These are phyloP conservation scores for Oncorhynchus gorbuscha DNA, from an alignment of 2,113 vertebrate species.

Conservation along the genomic window DNA sequence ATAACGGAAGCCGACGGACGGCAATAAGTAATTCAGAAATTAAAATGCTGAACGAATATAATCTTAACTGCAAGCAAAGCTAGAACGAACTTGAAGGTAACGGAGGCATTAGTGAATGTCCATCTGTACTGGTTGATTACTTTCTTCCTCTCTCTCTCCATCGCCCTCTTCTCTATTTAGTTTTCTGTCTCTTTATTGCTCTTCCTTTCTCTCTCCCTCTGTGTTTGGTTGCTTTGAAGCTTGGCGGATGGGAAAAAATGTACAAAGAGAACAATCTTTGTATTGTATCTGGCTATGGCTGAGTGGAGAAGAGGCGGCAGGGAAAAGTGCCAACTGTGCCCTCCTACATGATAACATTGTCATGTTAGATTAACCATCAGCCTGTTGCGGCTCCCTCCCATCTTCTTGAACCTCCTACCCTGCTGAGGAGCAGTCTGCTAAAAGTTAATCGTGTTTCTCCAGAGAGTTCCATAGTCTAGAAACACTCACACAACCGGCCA, in stretches of 20 bases:
- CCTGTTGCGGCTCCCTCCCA: slow-evolving; percentile 52
- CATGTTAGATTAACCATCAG: slow-evolving; percentile 71
- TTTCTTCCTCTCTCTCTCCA: slow-evolving; percentile 6
- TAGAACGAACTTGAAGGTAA: slow-evolving; percentile 6
- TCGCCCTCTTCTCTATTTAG: slow-evolving; percentile 11
- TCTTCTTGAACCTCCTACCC: slow-evolving; percentile 65
- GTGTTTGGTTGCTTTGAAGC: slow-evolving; percentile 9
- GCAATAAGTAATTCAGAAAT: slow-evolving; percentile 17
- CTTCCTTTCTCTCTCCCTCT: slow-evolving; percentile 24
- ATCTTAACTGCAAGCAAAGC: slow-evolving; percentile 1
- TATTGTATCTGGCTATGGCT: slow-evolving; percentile 32
- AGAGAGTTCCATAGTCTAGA: slow-evolving; percentile 37
- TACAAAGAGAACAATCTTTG: slow-evolving; percentile 46
- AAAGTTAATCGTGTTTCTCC: slow-evolving; percentile 65
- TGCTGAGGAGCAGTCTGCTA: slow-evolving; percentile 57
- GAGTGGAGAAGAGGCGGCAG: slow-evolving; percentile 43
- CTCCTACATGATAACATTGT: slow-evolving; percentile 63
- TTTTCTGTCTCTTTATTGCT: slow-evolving; percentile 1
- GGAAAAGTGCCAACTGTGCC: slow-evolving; percentile 53
- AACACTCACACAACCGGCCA: neutral
- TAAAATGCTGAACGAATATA: slow-evolving; percentile 17
- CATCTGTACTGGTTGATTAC: neutral
- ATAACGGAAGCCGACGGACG: slow-evolving; percentile 20
- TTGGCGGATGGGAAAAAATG: slow-evolving; percentile 41
- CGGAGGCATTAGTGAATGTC: slow-evolving; percentile 35